A percentile compares a stretch with the other conserved stretches of the same genome.
Conservation (phyloP, 2,888 invertebrate species). For the Epirrhoe tristata region DNA sequence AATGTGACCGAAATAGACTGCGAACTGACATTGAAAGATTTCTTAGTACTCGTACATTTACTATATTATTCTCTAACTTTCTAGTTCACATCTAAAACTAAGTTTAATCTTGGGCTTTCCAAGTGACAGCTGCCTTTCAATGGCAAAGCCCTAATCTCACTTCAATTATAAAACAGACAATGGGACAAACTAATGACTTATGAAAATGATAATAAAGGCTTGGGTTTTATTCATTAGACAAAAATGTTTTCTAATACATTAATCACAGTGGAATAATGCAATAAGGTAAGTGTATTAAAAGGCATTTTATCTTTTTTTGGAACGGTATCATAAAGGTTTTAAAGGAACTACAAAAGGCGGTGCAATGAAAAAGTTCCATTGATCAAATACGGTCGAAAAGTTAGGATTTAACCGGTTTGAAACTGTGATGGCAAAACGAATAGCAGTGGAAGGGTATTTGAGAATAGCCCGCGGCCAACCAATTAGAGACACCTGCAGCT, state of each 20-base stretch:
- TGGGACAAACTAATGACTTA: slow-evolving; percentile 5
- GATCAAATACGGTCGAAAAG: slow-evolving; percentile 39
- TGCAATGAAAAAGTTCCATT: slow-evolving; percentile 30
- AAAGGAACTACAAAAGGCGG: slow-evolving; percentile 20
- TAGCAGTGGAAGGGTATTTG: slow-evolving; percentile 34
- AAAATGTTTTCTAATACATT: neutral
- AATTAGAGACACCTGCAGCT: slow-evolving; percentile 44
- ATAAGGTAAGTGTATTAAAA: neutral
- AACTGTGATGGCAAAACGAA: slow-evolving; percentile 31
- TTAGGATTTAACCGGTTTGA: slow-evolving; percentile 36
- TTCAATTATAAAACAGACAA: slow-evolving; percentile 14
- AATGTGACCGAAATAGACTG: neutral
- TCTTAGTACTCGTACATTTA: neutral
- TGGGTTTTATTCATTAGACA: neutral
- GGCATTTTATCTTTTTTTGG: neutral
- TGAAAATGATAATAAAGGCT: neutral
- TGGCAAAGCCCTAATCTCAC: slow-evolving; percentile 11
- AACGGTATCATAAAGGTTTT: neutral
- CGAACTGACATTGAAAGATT: neutral
- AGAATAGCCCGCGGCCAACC: slow-evolving; percentile 33
- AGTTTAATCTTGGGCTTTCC: neutral
- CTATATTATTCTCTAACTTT: neutral
- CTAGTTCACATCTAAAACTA: slow-evolving; percentile 2
- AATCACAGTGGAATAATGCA: neutral
- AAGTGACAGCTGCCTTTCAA: slow-evolving; percentile 10